Evolutionary conservation across 2,888 invertebrate species (phyloP), one percentile per base, ranked within the genome.

Genomic region (Aethes cnicana): DNA sequence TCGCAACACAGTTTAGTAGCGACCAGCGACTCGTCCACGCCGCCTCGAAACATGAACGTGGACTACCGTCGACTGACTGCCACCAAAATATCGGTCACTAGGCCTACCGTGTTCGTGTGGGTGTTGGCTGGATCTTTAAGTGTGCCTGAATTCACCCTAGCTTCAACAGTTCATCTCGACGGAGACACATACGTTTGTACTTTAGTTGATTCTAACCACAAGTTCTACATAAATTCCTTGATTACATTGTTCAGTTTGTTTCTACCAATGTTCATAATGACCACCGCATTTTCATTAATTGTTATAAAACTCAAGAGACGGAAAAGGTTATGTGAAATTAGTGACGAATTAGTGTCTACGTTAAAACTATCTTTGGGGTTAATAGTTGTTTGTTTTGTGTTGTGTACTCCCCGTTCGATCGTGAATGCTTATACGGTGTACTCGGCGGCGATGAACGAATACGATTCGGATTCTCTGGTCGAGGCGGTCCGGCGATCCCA

Each of bases 51-150:
- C 9, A 84, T 92, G 74, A 90, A 88, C 43, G 82, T 92, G 5
- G 91, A 92, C 65, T 92, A 92, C 61, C 72, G 89, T 36, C 50
- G 30, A 7, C 72, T 85, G 53, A 69, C 80, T 20, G 81, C 84
- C 54, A 80, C 73, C 1, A 72, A 66, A 56, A 74, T 92, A 25
- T 85, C 91, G 8, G 87, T 91, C 17, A 69, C 87, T 25, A 81
- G 90, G 37, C 92, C 92, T 1, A 81, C 87, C 16, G 65, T 91
- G 47, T 89, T 92, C 58, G 84, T 92, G 37, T 92, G 92, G 92
- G 81, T 92, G 56, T 68, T 92, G 37, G 85, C 91, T 23, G 69
- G 88, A 32, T 92, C 92, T 1, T 69, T 92, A 23, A 92, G 92
- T 68, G 83, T 93, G 37, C 93, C 93, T 6, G 91, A 91, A 61